Evolutionary conservation across 2,797 vertebrate genomes (phyloP), one percentile per base, ranked within the genome.

Genomic region (Anguilla megastoma): DNA sequence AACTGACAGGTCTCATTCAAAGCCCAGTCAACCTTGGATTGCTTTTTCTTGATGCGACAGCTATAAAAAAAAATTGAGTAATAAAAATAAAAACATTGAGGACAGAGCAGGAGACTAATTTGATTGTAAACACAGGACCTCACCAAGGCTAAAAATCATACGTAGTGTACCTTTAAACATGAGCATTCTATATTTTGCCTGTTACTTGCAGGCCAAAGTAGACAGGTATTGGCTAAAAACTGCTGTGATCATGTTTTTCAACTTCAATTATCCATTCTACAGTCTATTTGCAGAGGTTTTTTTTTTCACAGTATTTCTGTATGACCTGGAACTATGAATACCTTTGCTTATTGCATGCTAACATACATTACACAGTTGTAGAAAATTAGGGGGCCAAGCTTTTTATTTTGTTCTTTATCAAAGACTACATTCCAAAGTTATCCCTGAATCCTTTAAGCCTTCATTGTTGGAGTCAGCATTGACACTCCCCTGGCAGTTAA

Each of bases 331-430:
- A 63, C 18, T 7, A 24, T 63, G 24, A 63, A 63, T 63, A 9
- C n/a, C 66, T 33, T 10, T 27, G 63, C 63, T 66, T n/a, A n/a
- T n/a, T 21, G n/a, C 1, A 6, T 24, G 21, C 63, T n/a, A 66
- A 7, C 5, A 10, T 21, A n/a, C n/a, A 7, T 71, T 2, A 6
- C n/a, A 30, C 9, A 9, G 66, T 71, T 21, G 27, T 12, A 71
- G n/a, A 27, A 41, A 71, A 71, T 33, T 27, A 27, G 66, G 30
- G 30, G 66, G 27, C 27, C 66, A 71, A 71, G 27, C 9, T 8
- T 71, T 30, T 71, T 71, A 71, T 71, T 71, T 10, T 71, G n/a
- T 71, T 71, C 66, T 71, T 71, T 71, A 71, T 71, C 66, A 71
- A 71, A 71, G 66, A 8, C 66, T 71, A 30, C 66, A 71, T 30